Conservation (phyloP, 2,888 invertebrate genomes). For the Drosophila lutescens region DNA sequence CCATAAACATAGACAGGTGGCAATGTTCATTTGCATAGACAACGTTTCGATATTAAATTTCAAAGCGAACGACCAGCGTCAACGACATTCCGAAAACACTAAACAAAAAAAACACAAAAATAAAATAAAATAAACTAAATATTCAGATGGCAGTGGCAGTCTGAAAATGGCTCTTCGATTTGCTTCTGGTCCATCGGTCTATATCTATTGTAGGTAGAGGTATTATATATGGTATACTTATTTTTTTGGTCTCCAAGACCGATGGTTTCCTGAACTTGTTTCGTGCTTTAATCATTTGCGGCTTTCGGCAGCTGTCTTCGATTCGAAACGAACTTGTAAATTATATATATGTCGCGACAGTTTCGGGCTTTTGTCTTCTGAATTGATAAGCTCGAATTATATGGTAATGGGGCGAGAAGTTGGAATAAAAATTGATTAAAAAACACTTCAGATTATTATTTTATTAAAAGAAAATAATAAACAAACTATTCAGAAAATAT, state of each 20-base stretch:
- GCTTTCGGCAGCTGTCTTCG: conserved; percentile 56
- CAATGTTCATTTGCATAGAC: conserved; percentile 80
- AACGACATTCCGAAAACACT: conserved; percentile 64
- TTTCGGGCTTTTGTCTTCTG: conserved; percentile 29
- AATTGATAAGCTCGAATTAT: conserved; percentile 46
- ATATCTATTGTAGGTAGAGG: background rate
- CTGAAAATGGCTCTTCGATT: conserved; percentile 62
- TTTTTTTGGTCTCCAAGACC: background rate
- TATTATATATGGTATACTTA: conserved; percentile 5
- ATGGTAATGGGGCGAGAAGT: conserved; percentile 44
- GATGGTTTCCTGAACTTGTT: conserved; percentile 41
- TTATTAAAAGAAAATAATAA: background rate
- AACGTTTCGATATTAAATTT: conserved; percentile 77
- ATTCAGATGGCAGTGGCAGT: conserved; percentile 53
- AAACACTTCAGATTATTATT: background rate
- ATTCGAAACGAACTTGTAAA: conserved; percentile 57
- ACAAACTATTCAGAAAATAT: too few species aligned
- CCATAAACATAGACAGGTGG: conserved; percentile 81
- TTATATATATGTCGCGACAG: conserved; percentile 33
- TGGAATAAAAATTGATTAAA: background rate
- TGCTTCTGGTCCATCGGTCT: conserved; percentile 44
- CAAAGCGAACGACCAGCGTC: conserved; percentile 65
- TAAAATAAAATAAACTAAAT: conserved; percentile 23
- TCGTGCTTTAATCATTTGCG: conserved; percentile 64
- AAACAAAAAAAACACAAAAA: conserved; percentile 17